These are phyloP conservation scores for Parasteatoda tepidariorum DNA, from an alignment of 1,140 invertebrate genomes.

Conservation along the genomic window DNA sequence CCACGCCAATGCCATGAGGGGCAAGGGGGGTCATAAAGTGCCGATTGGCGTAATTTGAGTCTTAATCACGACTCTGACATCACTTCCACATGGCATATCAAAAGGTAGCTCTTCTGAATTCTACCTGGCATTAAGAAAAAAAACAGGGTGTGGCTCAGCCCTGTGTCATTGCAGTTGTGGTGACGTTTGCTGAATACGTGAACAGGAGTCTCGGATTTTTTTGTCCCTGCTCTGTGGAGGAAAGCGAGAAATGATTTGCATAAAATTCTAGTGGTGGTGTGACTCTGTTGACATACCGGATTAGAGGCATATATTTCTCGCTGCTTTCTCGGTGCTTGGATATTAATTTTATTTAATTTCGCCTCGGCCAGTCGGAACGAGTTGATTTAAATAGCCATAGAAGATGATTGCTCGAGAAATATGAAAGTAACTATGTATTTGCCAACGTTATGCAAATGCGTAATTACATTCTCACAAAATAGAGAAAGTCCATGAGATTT, in stretches of 20 bases:
- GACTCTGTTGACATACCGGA: slow-evolving; percentile 36
- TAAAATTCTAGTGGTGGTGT: slow-evolving; percentile 8
- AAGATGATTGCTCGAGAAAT: not conserved
- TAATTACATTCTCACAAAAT: too few relatives aligned
- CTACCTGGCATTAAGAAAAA: slow-evolving; percentile 14
- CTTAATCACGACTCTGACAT: slow-evolving; percentile 42
- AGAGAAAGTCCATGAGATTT: too few relatives aligned
- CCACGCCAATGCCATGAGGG: not conserved
- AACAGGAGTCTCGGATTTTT: not conserved
- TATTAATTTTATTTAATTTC: slow-evolving; percentile 42
- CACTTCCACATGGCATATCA: slow-evolving; percentile 11
- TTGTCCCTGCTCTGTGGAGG: too few relatives aligned
- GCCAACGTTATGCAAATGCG: too few relatives aligned
- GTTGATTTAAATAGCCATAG: not conserved
- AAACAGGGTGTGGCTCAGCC: slow-evolving; percentile 27
- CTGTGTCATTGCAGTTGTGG: slow-evolving; percentile 4
- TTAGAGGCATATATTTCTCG: slow-evolving; percentile 31
- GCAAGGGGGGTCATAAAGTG: slow-evolving; percentile 9
- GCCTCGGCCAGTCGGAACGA: not conserved
- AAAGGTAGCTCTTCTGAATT: not conserved
- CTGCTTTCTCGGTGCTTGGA: slow-evolving; percentile 12
- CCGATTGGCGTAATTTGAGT: slow-evolving; percentile 46
- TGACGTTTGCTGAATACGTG: slow-evolving; percentile 14
- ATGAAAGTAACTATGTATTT: too few relatives aligned
- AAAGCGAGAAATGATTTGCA: not conserved